phyloP scores from a whole-genome alignment of 2,888 invertebrate species.

The Drosophila histrio region DNA sequence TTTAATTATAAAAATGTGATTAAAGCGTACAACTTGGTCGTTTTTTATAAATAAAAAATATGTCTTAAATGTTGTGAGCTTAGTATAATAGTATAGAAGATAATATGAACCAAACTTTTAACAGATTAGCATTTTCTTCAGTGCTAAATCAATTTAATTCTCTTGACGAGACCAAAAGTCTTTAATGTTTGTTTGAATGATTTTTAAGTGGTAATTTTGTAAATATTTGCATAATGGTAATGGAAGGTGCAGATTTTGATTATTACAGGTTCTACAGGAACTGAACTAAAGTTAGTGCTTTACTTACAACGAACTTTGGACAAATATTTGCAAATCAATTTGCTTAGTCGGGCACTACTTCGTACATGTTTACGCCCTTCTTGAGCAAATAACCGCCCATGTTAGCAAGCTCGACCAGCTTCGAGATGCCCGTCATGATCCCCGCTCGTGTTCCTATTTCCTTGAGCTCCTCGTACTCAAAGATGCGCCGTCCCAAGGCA shows the following conservation, averaged over 20 bases:
- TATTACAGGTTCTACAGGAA: slow-evolving; percentile 5
- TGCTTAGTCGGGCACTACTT: slow-evolving; percentile 85
- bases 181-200: neutral
- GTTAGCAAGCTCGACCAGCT: slow-evolving; percentile 91
- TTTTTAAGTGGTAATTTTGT: neutral
- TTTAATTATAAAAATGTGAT: neutral
- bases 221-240: slow-evolving; percentile 20
- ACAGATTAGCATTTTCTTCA: no score
- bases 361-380: slow-evolving; percentile 90
- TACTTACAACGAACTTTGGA: slow-evolving; percentile 22
- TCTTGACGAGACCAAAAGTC: neutral
- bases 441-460: slow-evolving; percentile 88
- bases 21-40: neutral
- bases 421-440: slow-evolving; percentile 85
- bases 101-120: no score
- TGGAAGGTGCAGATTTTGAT: neutral
- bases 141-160: neutral
- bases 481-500: slow-evolving; percentile 88
- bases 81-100: no score
- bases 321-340: slow-evolving; percentile 46
- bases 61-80: no score
- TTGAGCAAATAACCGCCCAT: slow-evolving; percentile 93
- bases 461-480: slow-evolving; percentile 90
- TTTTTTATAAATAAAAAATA: no score
- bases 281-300: slow-evolving; percentile 18